Base-by-base conservation (phyloP, 2,888 invertebrate genomes). In the Pegoplata infirma region DNA sequence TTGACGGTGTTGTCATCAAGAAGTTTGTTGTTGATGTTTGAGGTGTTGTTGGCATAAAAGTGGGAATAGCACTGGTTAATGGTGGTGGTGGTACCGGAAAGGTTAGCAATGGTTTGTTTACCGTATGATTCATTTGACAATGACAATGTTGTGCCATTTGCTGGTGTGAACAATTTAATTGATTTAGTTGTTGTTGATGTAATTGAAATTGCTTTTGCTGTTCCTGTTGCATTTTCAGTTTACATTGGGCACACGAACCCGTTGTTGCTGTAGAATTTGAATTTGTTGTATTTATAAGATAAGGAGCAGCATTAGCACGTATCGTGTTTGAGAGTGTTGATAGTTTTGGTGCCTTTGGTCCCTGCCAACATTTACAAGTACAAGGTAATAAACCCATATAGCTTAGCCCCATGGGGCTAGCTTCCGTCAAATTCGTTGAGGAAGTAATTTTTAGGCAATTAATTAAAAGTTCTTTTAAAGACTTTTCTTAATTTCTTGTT, bases 371-470 rank as follows among this genome's bases (percentile, higher is more conserved):
- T 81, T 87, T 88, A 74, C 89, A 78, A 17, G 88, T 84, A 81
- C 88, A 89, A 36, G 89, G 88, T 83, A 88, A 78, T 73, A 87
- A 82, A 81, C 87, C 88, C 82, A 89, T 85, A 46, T 87, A 85
- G 85, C 88, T 85, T 81, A 89, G 86, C 83, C 88, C 83, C 80
- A 86, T 82, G 71, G 88, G 85, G 86, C 86, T 85, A 85, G 86
- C 85, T 81, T 86, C 85, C 82, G 84, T 68, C 4, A 51, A 4
- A 10, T 46, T 59, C 76, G 82, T 85, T 83, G 81, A 82, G 32
- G 85, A 81, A 66, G 81, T 86, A 86, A 88, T 89, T 82, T 88
- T 88, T 85, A 77, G 47, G 78, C 55, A 73, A 10, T 32, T n/a
- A n/a, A 69, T 72, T 40, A 14, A n/a, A n/a, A n/a, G 17, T 23